Percentiles rank a stretch among this genome's conserved stretches.
Evolutionary conservation across 2,888 invertebrate species (phyloP).

Genomic region (Pseudolycoriella hygida): DNA sequence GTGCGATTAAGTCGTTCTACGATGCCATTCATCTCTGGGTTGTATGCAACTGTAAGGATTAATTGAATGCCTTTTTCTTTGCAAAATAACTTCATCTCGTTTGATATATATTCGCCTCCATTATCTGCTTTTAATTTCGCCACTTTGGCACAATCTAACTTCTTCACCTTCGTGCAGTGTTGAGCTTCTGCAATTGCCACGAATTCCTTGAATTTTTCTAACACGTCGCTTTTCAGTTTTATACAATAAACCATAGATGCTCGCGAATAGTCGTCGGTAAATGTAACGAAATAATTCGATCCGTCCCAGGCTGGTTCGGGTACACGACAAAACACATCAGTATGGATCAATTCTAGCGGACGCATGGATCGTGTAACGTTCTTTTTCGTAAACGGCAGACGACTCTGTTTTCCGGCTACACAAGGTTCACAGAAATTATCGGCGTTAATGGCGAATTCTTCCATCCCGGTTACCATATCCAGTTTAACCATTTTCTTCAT

Average conservation of each 20-base stretch:
- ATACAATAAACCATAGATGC: constrained; percentile 4
- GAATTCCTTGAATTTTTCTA: not conserved
- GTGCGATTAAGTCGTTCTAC: too few species aligned
- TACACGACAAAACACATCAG: not conserved
- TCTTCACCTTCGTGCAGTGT: too few species aligned
- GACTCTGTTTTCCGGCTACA: constrained; percentile 3
- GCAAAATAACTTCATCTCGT: not conserved
- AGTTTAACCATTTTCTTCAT: not conserved
- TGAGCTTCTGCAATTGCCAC: not conserved
- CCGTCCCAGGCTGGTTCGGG: not conserved
- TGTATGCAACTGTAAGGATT: too few species aligned
- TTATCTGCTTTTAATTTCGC: not conserved
- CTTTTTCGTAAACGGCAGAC: not conserved
- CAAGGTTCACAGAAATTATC: not conserved
- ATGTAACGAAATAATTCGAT: too few species aligned
- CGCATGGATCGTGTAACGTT: not conserved
- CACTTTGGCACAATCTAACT: too few species aligned
- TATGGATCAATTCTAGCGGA: not conserved
- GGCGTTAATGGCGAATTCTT: not conserved
- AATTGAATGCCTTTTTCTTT: too few species aligned
- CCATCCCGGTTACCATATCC: not conserved
- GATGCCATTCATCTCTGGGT: too few species aligned
- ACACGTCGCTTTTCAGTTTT: not conserved
- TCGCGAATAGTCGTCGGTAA: too few species aligned
- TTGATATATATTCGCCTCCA: constrained; percentile 4